phyloP scores from a whole-genome alignment of 2,888 invertebrate genomes.

The Drosophila affinis region DNA sequence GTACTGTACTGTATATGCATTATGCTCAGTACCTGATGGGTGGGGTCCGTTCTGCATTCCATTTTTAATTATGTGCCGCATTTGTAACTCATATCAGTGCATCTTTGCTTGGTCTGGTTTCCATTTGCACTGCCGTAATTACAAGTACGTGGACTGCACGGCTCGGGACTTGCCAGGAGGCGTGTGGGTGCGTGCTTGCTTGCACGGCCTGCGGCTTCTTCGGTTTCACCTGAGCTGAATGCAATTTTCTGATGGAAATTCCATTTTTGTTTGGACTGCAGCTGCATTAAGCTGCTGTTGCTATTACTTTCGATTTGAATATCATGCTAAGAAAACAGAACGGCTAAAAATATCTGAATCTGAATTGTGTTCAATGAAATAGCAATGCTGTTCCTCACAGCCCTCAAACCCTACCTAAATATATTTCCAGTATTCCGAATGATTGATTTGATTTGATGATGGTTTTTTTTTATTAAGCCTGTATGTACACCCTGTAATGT shows the following conservation, averaged over 20 bases:
- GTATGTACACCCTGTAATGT: too few species aligned
- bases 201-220: slow-evolving; percentile 7
- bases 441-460: too few species aligned
- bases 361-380: too few species aligned
- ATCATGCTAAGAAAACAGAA: too few species aligned
- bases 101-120: slow-evolving; percentile 33
- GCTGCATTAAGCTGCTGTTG: too few species aligned
- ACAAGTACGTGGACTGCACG: slow-evolving; percentile 28
- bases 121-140: slow-evolving; percentile 42
- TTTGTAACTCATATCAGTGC: slow-evolving; percentile 1
- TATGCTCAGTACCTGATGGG: slow-evolving; percentile 18
- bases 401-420: too few species aligned
- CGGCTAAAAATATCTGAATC: too few species aligned
- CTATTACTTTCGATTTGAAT: too few species aligned
- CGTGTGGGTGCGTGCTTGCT: background rate
- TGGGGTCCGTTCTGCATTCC: slow-evolving; percentile 21
- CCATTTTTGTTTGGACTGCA: too few species aligned
- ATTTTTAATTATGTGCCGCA: slow-evolving; percentile 44
- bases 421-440: too few species aligned
- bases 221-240: slow-evolving; percentile 14
- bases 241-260: background rate
- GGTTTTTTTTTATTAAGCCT: too few species aligned
- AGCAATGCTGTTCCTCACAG: too few species aligned
- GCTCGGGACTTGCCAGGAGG: slow-evolving; percentile 11
- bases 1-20: slow-evolving; percentile 1